Evolutionary conservation across 2,797 vertebrate species (phyloP).

Genomic region (Leptodactylus fallax): DNA sequence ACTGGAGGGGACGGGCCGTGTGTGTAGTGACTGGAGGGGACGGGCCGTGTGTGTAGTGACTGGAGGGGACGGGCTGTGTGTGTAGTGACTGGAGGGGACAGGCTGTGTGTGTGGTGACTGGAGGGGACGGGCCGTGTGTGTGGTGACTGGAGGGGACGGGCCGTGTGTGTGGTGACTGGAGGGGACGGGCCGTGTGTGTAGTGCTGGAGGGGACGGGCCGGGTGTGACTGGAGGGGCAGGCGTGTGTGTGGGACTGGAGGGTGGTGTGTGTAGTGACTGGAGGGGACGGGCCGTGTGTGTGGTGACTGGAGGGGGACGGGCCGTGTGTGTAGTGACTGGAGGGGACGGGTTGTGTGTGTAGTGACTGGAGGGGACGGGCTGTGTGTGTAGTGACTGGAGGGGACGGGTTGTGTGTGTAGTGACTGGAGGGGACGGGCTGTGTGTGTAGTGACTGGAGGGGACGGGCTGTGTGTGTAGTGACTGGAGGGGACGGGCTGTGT

Average conservation of each 20-base stretch:
- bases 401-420: constrained; percentile 9
- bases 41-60: constrained; percentile 7
- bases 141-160: not conserved
- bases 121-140: not conserved
- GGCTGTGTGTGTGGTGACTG: not conserved
- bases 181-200: not conserved
- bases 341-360: not conserved
- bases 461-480: not conserved
- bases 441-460: not conserved
- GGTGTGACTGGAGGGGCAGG: not conserved
- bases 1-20: not conserved
- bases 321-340: not conserved
- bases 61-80: not conserved
- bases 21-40: not conserved
- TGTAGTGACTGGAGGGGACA: not conserved
- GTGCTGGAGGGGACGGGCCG: not conserved
- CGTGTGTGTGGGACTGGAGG: not conserved
- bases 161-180: not conserved
- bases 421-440: not conserved
- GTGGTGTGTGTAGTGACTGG: not conserved
- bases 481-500: not conserved
- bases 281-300: constrained; percentile 1
- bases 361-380: not conserved
- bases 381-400: constrained; percentile 7
- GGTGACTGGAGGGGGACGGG: not conserved